Evolutionary conservation across 2,113 vertebrate species (phyloP), one percentile per base, ranked within the genome.

Genomic region (Carlito syrichta): DNA sequence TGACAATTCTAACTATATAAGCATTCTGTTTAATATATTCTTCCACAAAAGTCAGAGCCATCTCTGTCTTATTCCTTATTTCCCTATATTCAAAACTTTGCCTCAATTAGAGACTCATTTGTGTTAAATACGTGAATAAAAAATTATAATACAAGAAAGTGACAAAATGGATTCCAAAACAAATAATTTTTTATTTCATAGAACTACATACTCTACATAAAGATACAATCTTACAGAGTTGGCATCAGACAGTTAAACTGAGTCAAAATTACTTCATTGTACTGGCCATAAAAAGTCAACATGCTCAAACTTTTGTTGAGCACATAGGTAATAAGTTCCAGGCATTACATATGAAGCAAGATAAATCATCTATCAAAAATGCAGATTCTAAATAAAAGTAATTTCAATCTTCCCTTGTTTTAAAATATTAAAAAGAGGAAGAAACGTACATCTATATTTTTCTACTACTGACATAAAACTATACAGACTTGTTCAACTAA

Each of bases 361-460:
- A 62, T 23, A 89, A 89, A 87, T 2, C 11, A 32, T 32, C 30
- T 66, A 91, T 40, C 38, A 86, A 68, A 86, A 97, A 94, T 82
- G 19, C 12, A 89, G 93, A 86, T 79, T n/a, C n/a, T 50, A 66
- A 73, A 89, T 43, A 91, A 56, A 76, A 27, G 27, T 58, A 62
- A 95, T 71, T 88, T 68, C 40, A 90, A 92, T 17, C 60, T 81
- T 86, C 19, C 25, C 71, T 23, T 77, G 32, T 86, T 86, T 88
- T 66, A 89, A 86, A 95, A 96, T 63, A 14, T 88, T 66, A 91
- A 76, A 5, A 48, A 79, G 4, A 63, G 19, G 60, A 87, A 48
- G 68, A 90, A 97, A 68, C 45, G n/a, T 92, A 86, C 90, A 84
- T 63, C n/a, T 56, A n/a, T 62, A n/a, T 40, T 84, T 35, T 52